phyloP scores from a whole-genome alignment of 2,888 invertebrate genomes.

The Oxyscelio sp. region DNA sequence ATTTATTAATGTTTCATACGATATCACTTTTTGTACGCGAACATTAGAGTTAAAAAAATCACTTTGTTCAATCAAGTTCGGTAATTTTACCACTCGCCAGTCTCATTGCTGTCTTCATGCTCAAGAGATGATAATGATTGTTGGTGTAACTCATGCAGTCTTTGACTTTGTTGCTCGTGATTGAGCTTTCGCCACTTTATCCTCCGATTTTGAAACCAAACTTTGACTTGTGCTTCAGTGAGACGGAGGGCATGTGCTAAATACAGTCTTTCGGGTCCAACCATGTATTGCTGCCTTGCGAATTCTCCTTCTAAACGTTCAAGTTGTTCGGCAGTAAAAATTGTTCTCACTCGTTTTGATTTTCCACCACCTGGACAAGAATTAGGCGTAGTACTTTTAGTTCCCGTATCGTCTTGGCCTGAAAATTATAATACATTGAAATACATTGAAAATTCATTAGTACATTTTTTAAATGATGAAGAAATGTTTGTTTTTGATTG shows the following conservation, averaged over 20 bases:
- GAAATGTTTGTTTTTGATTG: too few species aligned
- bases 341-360: conserved; percentile 96
- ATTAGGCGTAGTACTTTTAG: conserved; percentile 88
- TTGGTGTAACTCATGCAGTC: conserved; percentile 90
- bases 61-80: conserved; percentile 34
- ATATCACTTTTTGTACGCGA: conserved; percentile 51
- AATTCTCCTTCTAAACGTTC: conserved; percentile 98
- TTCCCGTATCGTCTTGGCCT: conserved; percentile 87
- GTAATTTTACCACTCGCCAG: conserved; percentile 86
- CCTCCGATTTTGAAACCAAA: conserved; percentile 93
- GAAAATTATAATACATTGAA: too few species aligned
- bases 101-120: conserved; percentile 89
- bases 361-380: conserved; percentile 89
- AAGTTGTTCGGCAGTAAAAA: conserved; percentile 98
- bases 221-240: conserved; percentile 95
- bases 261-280: conserved; percentile 97
- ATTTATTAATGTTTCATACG: conserved; percentile 45
- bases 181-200: conserved; percentile 99
- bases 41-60: conserved; percentile 54
- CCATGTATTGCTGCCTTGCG: conserved; percentile 99
- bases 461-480: too few species aligned
- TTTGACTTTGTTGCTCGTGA: conserved; percentile 96
- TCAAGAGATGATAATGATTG: conserved; percentile 87
- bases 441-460: too few species aligned
- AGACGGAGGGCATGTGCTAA: conserved; percentile 96